Base-by-base conservation (phyloP, 2,888 invertebrate genomes). In the Pyrgus malvae region DNA sequence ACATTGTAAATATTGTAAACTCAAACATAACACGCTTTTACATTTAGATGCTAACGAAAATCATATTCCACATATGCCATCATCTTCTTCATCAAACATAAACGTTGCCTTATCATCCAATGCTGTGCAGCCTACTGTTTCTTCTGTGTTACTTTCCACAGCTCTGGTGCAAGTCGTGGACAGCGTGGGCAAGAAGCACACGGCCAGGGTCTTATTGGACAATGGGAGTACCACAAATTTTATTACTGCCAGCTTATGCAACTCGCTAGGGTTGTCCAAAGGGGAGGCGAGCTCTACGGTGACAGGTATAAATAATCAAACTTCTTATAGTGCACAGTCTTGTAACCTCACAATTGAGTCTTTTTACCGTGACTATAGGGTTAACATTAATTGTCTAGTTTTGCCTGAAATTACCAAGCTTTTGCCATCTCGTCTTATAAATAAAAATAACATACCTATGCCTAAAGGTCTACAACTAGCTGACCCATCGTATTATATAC, bases 291-390 rank as follows among this genome's bases (percentile, higher is more conserved):
- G 45, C 60, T 58, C 58, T 44, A 65, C 48, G 11, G 56, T 63
- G n/a, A 51, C 55, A 57, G 65, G 64, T 60, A 64, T 66, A 8
- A 61, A 61, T 25, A 57, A 55, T 25, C 57, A 61, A n/a, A 23
- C 40, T 16, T 57, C 56, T n/a, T 29, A 16, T 48, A 58, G 45
- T 53, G 44, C 60, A 56, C 48, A 61, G 51, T 54, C 51, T 57
- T 62, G 60, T 42, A 35, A 38, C 16, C 29, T 62, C 8, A 55
- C 42, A 16, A 37, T 63, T 5, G 23, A 33, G 45, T 62, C 62
- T n/a, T 11, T 8, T 19, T 17, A 48, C 35, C 46, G 54, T 35
- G 48, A 46, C 6, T 64, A 59, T 50, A 29, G 25, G 23, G 38
- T 37, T 5, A 37, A 23, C 17, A 3, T 61, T 6, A 42, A 55